Evolutionary conservation across 1,140 invertebrate species (phyloP).

Genomic region (Mya arenaria): DNA sequence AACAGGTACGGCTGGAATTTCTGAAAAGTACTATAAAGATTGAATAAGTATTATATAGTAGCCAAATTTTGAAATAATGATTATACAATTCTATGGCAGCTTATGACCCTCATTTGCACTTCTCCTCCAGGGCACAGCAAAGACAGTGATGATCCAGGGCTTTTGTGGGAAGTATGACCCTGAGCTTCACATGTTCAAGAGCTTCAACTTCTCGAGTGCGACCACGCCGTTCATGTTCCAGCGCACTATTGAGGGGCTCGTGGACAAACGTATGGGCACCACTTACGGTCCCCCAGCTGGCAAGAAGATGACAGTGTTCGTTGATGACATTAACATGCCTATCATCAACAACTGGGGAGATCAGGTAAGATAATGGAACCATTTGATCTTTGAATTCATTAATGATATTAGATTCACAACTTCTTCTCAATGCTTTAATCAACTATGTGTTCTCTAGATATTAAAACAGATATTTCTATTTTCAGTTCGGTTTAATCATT

Average conservation of each 20-base stretch:
- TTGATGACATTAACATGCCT: slow-evolving; percentile 98
- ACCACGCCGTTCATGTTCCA: slow-evolving; percentile 97
- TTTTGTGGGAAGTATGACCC: slow-evolving; percentile 96
- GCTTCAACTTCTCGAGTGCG: slow-evolving; percentile 98
- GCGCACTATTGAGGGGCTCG: slow-evolving; percentile 97
- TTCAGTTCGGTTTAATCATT: no score
- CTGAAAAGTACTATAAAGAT: no score
- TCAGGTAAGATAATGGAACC: slow-evolving; percentile 88
- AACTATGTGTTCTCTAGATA: not conserved
- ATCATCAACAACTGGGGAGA: slow-evolving; percentile 98
- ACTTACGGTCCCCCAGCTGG: slow-evolving; percentile 97
- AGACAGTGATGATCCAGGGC: slow-evolving; percentile 98
- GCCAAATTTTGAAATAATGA: no score
- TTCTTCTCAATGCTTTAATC: no score
- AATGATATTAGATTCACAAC: no score
- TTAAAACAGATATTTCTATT: no score
- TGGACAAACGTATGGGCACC: slow-evolving; percentile 97
- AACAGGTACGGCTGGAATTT: slow-evolving; percentile 84
- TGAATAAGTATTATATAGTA: no score
- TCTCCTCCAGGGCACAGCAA: slow-evolving; percentile 89
- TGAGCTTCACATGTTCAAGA: slow-evolving; percentile 92
- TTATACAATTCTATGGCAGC: no score
- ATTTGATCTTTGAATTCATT: no score
- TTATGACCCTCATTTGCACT: not conserved
- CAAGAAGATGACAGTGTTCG: slow-evolving; percentile 96